Conservation (phyloP, 1,140 invertebrate genomes). For the Plectrocnemia conspersa region DNA sequence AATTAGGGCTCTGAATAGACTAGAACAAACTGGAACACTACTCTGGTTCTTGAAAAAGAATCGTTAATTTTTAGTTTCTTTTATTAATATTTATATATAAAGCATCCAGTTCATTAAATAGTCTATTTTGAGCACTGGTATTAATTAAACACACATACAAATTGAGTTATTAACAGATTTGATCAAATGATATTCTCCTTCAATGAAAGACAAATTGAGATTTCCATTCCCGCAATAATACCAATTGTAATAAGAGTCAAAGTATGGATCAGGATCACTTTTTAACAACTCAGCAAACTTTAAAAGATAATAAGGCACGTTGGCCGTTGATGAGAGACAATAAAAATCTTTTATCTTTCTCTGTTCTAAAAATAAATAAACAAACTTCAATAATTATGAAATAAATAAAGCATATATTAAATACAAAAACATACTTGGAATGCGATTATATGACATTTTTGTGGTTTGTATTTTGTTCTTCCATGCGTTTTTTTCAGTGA, state of each 20-base stretch:
- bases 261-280: slow-evolving; percentile 30
- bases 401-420: not conserved
- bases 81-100: not conserved
- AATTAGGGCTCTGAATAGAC: not conserved
- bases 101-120: not conserved
- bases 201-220: not conserved
- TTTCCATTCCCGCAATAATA: slow-evolving; percentile 30
- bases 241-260: slow-evolving; percentile 29
- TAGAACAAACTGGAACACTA: not conserved
- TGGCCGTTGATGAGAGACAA: not conserved
- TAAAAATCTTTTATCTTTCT: slow-evolving; percentile 11
- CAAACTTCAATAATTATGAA: slow-evolving; percentile 1
- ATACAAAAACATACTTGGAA: slow-evolving; percentile 19
- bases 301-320: slow-evolving; percentile 24
- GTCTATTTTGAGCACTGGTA: not conserved
- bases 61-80: not conserved
- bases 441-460: slow-evolving; percentile 13
- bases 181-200: slow-evolving; percentile 11
- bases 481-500: slow-evolving; percentile 23
- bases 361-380: slow-evolving; percentile 19
- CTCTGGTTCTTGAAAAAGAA: not conserved
- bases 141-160: slow-evolving; percentile 16
- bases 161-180: slow-evolving; percentile 19
- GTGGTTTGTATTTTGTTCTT: slow-evolving; percentile 13
- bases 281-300: slow-evolving; percentile 26